phyloP scores from a whole-genome alignment of 2,797 vertebrate genomes.

The Nyctalus aviator region DNA sequence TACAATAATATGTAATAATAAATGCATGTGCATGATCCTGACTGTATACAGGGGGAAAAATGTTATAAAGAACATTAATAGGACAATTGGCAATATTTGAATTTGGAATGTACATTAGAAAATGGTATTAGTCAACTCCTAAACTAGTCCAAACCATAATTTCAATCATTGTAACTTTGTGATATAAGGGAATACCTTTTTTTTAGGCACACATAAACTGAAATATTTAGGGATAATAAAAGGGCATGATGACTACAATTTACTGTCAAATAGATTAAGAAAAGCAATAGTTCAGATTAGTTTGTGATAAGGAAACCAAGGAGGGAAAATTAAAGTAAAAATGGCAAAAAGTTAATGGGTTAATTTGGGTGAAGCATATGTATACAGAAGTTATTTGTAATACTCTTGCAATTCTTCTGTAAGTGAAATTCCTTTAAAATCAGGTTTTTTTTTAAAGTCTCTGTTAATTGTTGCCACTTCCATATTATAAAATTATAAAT shows the following conservation, averaged over 20 bases:
- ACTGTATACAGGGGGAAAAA: not conserved
- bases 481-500: not conserved
- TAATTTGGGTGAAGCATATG: not conserved
- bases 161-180: not conserved
- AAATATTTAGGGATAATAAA: not conserved
- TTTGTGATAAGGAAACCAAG: not conserved
- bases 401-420: not conserved
- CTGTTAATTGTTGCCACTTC: not conserved
- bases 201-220: not conserved
- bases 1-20: too few relatives aligned
- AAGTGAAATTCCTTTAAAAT: conserved; percentile 35
- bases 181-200: not conserved
- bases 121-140: not conserved
- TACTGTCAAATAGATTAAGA: not conserved
- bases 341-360: not conserved
- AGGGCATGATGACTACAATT: not conserved
- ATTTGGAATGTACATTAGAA: not conserved
- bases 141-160: not conserved
- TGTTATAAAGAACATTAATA: not conserved
- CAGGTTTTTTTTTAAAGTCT: not conserved
- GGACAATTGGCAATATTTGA: not conserved
- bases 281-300: not conserved
- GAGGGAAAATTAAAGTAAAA: not conserved
- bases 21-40: not conserved
- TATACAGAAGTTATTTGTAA: not conserved